These are phyloP conservation scores for Amphipoea lucens DNA, from an alignment of 2,888 invertebrate genomes.

Conservation along the genomic window DNA sequence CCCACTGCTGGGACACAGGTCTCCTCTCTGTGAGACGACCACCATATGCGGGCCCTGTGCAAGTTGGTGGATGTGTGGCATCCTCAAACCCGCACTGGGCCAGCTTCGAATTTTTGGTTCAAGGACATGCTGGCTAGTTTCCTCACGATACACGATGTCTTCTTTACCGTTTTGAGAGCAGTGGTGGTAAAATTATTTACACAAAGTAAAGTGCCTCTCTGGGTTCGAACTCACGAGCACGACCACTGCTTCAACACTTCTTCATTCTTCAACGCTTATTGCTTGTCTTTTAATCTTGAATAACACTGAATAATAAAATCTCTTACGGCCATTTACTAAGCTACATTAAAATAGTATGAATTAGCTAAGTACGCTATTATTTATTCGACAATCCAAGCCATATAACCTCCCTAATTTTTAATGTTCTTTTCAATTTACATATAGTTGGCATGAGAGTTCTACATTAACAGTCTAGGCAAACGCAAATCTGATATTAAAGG, in stretches of 20 bases:
- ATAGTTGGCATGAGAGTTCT: slow-evolving; percentile 78
- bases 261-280: background rate
- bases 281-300: background rate
- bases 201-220: background rate
- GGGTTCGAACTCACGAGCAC: background rate
- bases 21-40: background rate
- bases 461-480: slow-evolving; percentile 78
- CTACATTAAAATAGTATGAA: background rate
- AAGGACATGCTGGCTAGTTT: background rate
- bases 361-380: slow-evolving; percentile 7
- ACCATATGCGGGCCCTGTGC: background rate
- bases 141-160: background rate
- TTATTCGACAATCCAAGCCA: slow-evolving; percentile 15
- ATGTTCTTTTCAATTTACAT: slow-evolving; percentile 72
- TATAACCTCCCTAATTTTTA: slow-evolving; percentile 42
- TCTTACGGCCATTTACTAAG: background rate
- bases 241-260: background rate
- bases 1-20: background rate
- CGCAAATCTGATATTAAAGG: slow-evolving; percentile 84
- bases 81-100: too few species aligned
- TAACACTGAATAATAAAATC: background rate
- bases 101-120: background rate
- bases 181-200: background rate
- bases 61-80: background rate
- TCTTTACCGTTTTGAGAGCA: background rate